Base-by-base conservation (phyloP, 2,113 vertebrate genomes). In the Coturnix japonica region DNA sequence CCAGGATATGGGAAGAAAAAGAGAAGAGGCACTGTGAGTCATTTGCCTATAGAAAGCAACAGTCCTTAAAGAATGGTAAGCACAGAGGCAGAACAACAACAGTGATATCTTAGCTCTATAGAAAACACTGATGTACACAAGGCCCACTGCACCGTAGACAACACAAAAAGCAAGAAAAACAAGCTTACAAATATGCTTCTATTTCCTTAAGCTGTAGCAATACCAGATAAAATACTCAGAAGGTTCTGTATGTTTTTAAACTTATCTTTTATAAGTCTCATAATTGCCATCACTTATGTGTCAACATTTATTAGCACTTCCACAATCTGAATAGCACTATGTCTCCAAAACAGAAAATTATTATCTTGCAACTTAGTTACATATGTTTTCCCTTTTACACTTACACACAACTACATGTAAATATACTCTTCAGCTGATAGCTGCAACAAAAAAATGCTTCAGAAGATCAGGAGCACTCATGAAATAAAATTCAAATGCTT, bases 301-400 rank as follows among this genome's bases (percentile, higher is more conserved):
- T 86, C 70, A 79, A 61, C 76, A 78, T 75, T 90, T 86, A 78
- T 75, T 93, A 95, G 31, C 31, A 19, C 61, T 86, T 91, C 41
- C 63, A 69, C 41, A 83, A 31, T 78, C 49, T 59, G 57, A 93
- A 60, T 37, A 79, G 43, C 20, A 33, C 63, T 78, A 86, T 18
- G 81, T 20, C 39, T 84, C 81, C 60, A 59, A 79, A 77, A 43
- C 4, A 65, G 12, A 66, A 33, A 39, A 41, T 21, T 78, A 11
- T 25, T 47, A 76, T 84, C 22, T 33, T 90, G 41, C 30, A 66
- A 31, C 18, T 54, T 35, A 57, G 20, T 81, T 85, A 60, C n/a
- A 33, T 15, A 10, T n/a, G 18, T 46, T 66, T 26, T 46, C 7
- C 13, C 6, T 22, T 39, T 80, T 66, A 51, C 44, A 30, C 7